phyloP scores from a whole-genome alignment of 2,113 vertebrate genomes.

The Rhipidura dahli region DNA sequence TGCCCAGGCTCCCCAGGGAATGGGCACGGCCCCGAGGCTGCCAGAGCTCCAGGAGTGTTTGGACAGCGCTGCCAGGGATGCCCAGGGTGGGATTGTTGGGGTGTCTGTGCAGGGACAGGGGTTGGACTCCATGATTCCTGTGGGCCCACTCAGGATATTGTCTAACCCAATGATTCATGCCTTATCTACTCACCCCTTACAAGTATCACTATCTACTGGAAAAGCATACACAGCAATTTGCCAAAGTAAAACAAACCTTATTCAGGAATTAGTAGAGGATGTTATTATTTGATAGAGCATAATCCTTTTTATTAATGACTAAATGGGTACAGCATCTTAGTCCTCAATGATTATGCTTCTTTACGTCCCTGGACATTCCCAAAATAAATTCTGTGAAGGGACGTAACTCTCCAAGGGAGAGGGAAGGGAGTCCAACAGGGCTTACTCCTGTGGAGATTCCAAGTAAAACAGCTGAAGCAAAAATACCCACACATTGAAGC shows the following conservation, averaged over 20 bases:
- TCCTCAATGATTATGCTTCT: neutral
- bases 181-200: neutral
- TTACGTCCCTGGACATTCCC: neutral
- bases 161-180: neutral
- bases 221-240: neutral
- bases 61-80: fast-evolving
- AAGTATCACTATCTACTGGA: neutral
- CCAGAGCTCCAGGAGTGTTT: neutral
- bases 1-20: neutral
- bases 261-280: neutral
- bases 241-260: neutral
- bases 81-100: neutral
- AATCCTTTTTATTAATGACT: neutral
- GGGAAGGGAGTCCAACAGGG: neutral
- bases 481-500: neutral
- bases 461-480: neutral
- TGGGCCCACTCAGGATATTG: neutral
- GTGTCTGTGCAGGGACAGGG: neutral
- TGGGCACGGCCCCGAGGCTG: neutral
- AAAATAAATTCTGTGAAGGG: neutral
- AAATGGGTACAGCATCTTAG: neutral
- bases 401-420: neutral
- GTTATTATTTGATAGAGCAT: neutral
- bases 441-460: neutral
- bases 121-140: neutral